A percentile compares a stretch with the other conserved stretches of the same genome.
phyloP scores from a whole-genome alignment of 2,888 invertebrate genomes.

The Lasioglossum malachurum region DNA sequence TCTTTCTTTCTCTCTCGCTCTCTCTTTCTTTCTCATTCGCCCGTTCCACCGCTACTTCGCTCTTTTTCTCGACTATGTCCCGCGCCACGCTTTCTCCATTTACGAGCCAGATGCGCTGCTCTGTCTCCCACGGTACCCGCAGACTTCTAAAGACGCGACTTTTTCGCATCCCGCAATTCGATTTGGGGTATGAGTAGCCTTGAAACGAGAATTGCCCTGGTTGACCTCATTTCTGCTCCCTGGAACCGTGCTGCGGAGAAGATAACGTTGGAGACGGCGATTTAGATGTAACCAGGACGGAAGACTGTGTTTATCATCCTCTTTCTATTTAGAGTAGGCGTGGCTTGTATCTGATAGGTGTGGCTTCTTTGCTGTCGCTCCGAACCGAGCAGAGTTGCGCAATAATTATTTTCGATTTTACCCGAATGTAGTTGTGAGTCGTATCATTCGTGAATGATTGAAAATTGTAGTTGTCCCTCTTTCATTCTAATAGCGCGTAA shows the following conservation, averaged over 20 bases:
- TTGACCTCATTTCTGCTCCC: not conserved
- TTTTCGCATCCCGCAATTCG: not conserved
- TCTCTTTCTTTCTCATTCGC: not conserved
- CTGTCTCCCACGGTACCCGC: not conserved
- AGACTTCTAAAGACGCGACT: not conserved
- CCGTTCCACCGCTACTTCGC: not conserved
- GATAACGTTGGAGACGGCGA: not conserved
- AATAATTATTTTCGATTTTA: not conserved
- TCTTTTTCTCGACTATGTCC: not conserved
- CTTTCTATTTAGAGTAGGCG: not conserved
- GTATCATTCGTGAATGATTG: not conserved
- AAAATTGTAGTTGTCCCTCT: not conserved
- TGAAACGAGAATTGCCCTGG: not conserved
- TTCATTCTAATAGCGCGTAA: not conserved
- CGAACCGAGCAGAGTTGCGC: not conserved
- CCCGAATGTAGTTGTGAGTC: not conserved
- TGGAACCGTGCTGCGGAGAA: not conserved
- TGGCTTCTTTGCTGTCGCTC: not conserved
- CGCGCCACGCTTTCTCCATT: not conserved
- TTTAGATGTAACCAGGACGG: not conserved
- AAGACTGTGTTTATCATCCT: not conserved
- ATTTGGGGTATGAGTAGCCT: not conserved
- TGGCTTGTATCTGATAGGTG: not conserved
- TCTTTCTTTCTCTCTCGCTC: too few relatives aligned
- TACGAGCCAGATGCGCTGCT: not conserved